phyloP scores from a whole-genome alignment of 2,888 invertebrate species.

The Dinocampus coccinellae region DNA sequence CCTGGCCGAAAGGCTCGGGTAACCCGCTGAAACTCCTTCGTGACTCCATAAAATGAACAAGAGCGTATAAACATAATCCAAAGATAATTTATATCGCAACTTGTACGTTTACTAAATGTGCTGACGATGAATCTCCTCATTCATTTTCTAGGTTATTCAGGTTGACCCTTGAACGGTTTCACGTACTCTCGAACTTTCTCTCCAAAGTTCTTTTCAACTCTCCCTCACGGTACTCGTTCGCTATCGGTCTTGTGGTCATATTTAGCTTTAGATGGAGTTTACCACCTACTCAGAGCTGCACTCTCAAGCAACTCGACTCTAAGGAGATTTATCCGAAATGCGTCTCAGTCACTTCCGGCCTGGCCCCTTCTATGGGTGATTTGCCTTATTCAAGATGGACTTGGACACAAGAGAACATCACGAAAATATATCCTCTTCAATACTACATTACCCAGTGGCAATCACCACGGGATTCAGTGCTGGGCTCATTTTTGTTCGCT shows the following conservation, averaged over 20 bases:
- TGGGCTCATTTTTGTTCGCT: conserved; percentile 76
- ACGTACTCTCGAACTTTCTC: conserved; percentile 68
- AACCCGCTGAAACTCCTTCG: too few species aligned
- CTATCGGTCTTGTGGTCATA: conserved; percentile 75
- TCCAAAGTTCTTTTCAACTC: conserved; percentile 81
- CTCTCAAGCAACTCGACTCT: conserved; percentile 73
- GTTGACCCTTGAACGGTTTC: conserved; percentile 73
- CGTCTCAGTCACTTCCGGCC: conserved; percentile 70
- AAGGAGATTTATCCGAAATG: conserved; percentile 51
- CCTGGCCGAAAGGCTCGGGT: too few species aligned
- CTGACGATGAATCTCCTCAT: too few species aligned
- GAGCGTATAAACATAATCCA: conserved; percentile 53
- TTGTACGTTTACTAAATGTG: too few species aligned
- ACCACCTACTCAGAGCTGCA: conserved; percentile 72
- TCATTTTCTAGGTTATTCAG: conserved; percentile 75
- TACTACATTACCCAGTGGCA: conserved; percentile 74
- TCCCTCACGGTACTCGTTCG: conserved; percentile 78
- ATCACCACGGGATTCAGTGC: conserved; percentile 58
- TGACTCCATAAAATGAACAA: conserved; percentile 41
- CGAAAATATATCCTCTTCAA: conserved; percentile 69
- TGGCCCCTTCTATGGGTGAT: conserved; percentile 72
- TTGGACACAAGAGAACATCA: conserved; percentile 67
- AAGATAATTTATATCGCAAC: too few species aligned
- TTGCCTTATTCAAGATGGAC: conserved; percentile 72
- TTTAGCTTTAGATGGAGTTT: conserved; percentile 72